Conservation (phyloP, 2,888 invertebrate species). For the Fabriciana adippe region DNA sequence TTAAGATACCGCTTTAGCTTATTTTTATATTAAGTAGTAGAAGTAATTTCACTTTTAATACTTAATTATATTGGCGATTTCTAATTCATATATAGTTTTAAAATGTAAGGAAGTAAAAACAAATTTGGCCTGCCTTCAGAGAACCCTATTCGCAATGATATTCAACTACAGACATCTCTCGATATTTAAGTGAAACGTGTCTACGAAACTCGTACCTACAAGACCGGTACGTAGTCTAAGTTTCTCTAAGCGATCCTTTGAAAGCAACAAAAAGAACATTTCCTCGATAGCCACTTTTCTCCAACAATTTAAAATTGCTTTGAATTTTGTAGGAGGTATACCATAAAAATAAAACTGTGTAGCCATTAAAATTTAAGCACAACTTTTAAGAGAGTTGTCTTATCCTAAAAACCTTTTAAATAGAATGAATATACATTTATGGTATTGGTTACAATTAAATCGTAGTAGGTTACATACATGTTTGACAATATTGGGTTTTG, state of each 20-base stretch:
- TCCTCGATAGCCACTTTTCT: slow-evolving; percentile 41
- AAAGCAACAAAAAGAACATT: slow-evolving; percentile 42
- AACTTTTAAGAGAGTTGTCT: slow-evolving; percentile 16
- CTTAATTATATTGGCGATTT: background rate
- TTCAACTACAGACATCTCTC: slow-evolving; percentile 36
- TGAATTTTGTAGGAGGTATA: slow-evolving; percentile 34
- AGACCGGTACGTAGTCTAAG: slow-evolving; percentile 42
- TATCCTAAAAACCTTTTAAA: too few species aligned
- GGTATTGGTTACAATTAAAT: background rate
- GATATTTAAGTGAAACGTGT: slow-evolving; percentile 42
- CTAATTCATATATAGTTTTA: background rate
- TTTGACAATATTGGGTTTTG: slow-evolving; percentile 32
- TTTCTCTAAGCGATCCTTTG: slow-evolving; percentile 44
- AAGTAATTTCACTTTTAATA: too few species aligned
- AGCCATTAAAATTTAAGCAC: slow-evolving; percentile 24
- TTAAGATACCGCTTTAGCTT: too few species aligned
- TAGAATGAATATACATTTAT: too few species aligned
- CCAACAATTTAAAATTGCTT: slow-evolving; percentile 42
- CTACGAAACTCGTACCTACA: slow-evolving; percentile 39
- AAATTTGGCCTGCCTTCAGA: slow-evolving; percentile 28
- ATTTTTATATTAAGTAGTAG: too few species aligned
- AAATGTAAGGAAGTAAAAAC: slow-evolving; percentile 26
- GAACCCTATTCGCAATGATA: slow-evolving; percentile 34
- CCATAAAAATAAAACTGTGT: slow-evolving; percentile 29
- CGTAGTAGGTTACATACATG: slow-evolving; percentile 19